Evolutionary conservation across 2,888 invertebrate genomes (phyloP).

Genomic region (Lithosia quadra): DNA sequence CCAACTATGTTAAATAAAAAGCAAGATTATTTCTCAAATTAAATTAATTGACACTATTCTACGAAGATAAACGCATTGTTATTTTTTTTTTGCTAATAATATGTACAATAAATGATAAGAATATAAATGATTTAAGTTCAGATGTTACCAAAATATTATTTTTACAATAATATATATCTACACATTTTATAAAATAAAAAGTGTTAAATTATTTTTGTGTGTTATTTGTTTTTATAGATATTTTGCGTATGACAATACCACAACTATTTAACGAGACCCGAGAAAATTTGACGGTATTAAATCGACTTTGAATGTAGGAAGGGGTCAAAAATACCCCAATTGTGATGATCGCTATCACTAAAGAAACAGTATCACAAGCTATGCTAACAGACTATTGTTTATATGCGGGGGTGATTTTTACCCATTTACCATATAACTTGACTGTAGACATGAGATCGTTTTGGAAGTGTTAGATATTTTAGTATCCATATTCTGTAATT

Average conservation of each 20-base stretch:
- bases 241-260: slow-evolving; percentile 4
- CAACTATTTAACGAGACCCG: neutral
- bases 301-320: too few species aligned
- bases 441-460: neutral
- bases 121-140: slow-evolving; percentile 14
- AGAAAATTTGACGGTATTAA: neutral
- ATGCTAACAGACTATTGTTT: neutral
- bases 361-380: neutral
- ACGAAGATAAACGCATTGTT: slow-evolving; percentile 49
- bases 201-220: neutral
- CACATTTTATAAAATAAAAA: slow-evolving; percentile 18
- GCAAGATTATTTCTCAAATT: slow-evolving; percentile 53
- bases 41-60: slow-evolving; percentile 72
- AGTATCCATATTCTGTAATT: neutral
- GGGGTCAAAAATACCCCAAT: slow-evolving; percentile 8
- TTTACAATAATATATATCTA: slow-evolving; percentile 26
- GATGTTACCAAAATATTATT: slow-evolving; percentile 9
- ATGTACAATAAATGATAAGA: slow-evolving; percentile 67
- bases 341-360: slow-evolving; percentile 11
- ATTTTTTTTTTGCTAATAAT: slow-evolving; percentile 73
- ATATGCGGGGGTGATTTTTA: neutral
- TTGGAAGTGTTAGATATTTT: too few species aligned
- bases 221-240: neutral
- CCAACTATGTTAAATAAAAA: slow-evolving; percentile 58
- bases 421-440: neutral